phyloP scores from a whole-genome alignment of 2,797 vertebrate genomes.

The Echiichthys vipera region DNA sequence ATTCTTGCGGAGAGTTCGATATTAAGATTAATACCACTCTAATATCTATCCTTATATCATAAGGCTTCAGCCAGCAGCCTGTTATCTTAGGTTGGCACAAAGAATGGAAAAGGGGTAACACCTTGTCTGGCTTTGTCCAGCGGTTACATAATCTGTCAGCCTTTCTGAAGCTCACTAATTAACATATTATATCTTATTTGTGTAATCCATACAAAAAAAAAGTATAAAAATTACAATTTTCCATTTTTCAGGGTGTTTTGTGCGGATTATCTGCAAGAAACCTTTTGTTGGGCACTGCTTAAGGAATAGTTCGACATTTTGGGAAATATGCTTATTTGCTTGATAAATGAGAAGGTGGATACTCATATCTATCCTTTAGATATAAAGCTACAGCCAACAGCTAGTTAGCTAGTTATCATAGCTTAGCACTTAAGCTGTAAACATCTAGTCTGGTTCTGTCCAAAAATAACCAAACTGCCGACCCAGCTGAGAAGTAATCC shows the following conservation, averaged over 20 bases:
- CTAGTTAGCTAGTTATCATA: neutral
- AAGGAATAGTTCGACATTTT: neutral
- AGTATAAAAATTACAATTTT: neutral
- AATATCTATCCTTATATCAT: slow-evolving; percentile 11
- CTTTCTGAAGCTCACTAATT: slow-evolving; percentile 4
- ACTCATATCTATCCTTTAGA: neutral
- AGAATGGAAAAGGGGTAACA: neutral
- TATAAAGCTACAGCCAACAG: neutral
- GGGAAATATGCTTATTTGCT: neutral
- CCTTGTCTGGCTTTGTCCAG: neutral
- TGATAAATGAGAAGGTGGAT: neutral
- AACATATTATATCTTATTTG: neutral
- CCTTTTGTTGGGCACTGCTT: neutral
- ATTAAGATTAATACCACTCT: slow-evolving; percentile 12
- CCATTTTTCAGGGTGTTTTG: neutral
- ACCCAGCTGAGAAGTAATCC: no score
- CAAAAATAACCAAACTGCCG: no score
- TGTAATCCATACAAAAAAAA: neutral
- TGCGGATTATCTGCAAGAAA: neutral
- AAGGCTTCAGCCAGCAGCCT: neutral
- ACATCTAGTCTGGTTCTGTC: no score
- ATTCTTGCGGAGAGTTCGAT: slow-evolving; percentile 4
- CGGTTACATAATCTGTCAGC: neutral
- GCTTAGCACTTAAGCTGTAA: neutral
- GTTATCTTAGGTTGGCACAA: neutral